Conservation (phyloP, 2,797 vertebrate species). For the Gymnodraco acuticeps region DNA sequence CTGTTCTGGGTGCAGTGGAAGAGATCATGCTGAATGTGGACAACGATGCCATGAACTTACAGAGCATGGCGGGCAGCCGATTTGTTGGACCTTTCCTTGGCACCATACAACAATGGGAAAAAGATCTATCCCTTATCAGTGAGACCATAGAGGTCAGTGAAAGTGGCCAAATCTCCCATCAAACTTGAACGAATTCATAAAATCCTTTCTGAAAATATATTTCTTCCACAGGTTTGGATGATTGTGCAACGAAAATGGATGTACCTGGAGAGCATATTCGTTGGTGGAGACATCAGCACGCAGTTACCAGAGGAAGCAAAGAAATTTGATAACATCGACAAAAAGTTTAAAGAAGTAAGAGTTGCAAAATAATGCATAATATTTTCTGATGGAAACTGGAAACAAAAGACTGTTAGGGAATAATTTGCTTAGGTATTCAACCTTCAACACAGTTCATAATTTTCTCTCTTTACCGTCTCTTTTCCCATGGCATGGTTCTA, state of each 20-base stretch:
- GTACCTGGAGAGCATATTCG: constrained; percentile 97
- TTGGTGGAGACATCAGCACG: constrained; percentile 92
- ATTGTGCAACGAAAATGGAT: constrained; percentile 98
- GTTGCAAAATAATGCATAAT: not conserved
- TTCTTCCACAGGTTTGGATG: constrained; percentile 89
- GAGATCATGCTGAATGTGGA: constrained; percentile 92
- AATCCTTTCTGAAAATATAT: constrained; percentile 11
- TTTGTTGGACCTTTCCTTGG: constrained; percentile 94
- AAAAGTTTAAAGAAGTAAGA: constrained; percentile 90
- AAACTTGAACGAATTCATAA: not conserved
- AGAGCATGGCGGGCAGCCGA: constrained; percentile 93
- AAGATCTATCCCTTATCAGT: constrained; percentile 91
- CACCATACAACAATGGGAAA: constrained; percentile 92
- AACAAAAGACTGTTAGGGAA: not conserved
- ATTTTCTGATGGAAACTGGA: constrained; percentile 1
- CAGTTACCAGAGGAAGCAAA: constrained; percentile 95
- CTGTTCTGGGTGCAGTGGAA: constrained; percentile 90
- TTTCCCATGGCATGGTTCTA: no score
- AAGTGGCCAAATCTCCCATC: not conserved
- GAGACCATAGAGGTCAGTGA: constrained; percentile 94
- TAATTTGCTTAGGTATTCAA: no score
- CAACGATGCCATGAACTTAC: constrained; percentile 92
- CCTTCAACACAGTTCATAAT: no score
- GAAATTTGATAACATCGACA: constrained; percentile 93
- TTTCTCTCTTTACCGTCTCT: no score